phyloP scores from a whole-genome alignment of 2,888 invertebrate genomes.

The Oegoconia quadripuncta region DNA sequence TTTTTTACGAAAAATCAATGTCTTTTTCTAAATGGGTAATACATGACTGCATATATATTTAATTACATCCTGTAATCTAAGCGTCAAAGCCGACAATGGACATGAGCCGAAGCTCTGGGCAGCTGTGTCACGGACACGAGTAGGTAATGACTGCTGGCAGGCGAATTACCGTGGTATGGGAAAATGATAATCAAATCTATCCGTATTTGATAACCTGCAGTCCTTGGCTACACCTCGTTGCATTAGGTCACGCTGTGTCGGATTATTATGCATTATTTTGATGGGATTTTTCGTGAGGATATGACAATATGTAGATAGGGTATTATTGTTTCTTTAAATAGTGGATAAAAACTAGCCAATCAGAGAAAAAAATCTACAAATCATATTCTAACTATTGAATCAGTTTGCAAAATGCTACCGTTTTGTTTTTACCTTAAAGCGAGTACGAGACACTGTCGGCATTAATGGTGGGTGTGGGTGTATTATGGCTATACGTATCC shows the following conservation, averaged over 20 bases:
- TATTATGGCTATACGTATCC: too few species aligned
- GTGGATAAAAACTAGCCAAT: too few species aligned
- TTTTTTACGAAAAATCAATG: too few species aligned
- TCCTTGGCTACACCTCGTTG: conserved; percentile 32
- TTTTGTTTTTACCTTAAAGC: too few species aligned
- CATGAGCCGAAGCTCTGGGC: conserved; percentile 28
- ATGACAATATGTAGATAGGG: background rate
- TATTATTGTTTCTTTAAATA: too few species aligned
- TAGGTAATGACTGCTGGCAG: conserved; percentile 31
- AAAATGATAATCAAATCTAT: conserved; percentile 5
- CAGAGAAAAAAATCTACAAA: too few species aligned
- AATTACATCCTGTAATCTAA: background rate
- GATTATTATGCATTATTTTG: background rate
- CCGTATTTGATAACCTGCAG: conserved; percentile 13
- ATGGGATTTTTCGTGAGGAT: background rate
- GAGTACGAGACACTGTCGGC: too few species aligned
- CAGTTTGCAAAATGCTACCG: too few species aligned
- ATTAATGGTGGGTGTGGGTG: too few species aligned
- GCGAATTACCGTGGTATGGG: background rate
- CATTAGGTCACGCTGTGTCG: conserved; percentile 3
- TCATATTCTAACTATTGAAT: too few species aligned
- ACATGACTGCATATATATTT: background rate
- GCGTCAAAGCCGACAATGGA: conserved; percentile 14
- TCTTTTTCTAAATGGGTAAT: too few species aligned
- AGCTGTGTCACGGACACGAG: conserved; percentile 54